Base-by-base conservation (phyloP, 1,140 invertebrate genomes). In the Drosophila suzukii region DNA sequence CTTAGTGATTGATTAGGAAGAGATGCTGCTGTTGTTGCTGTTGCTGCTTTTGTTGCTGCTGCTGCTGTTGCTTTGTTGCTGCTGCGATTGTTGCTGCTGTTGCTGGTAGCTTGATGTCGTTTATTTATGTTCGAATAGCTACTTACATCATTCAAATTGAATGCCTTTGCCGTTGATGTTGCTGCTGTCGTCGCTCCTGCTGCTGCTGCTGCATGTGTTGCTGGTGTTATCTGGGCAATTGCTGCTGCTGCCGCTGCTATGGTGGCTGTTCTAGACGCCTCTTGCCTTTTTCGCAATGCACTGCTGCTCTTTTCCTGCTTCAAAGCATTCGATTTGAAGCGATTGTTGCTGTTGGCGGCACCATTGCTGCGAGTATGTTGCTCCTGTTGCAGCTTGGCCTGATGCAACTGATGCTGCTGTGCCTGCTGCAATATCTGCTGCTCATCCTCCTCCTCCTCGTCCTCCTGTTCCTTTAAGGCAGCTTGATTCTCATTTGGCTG, bases 91-190 rank as follows among this genome's bases (percentile, higher is more conserved):
- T 11, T 78, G 63, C 20, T 75, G 75, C 43, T 84, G 53, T 13
- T 86, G 83, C 76, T 84, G 62, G 75, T 80, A 79, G 66, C 76
- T 88, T 88, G 75, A 20, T 89, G 78, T 50, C 81, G 68, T 88
- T 88, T 84, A 84, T 89, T 84, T 90, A 55, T 59, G 67, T 24
- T 67, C 66, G 67, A 83, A 76, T 62, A 73, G 77, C 84, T 89
- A 90, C 84, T 89, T 90, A 89, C 84, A 84, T 90, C 84, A 89
- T 90, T 89, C 58, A 89, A 75, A 84, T 83, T 89, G 67, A 89
- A 90, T 81, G 81, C 80, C 81, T 81, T 80, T 20, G 67, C 34
- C 5, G 66, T 6, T 12, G 65, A 4, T 32, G 65, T 6, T 3
- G 49, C 7, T 20, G 50, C 2, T 13, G 53, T 12, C 15, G 66